These are phyloP conservation scores for Pterocles orientalis DNA, from an alignment of 2,113 vertebrate genomes.

Conservation along the genomic window DNA sequence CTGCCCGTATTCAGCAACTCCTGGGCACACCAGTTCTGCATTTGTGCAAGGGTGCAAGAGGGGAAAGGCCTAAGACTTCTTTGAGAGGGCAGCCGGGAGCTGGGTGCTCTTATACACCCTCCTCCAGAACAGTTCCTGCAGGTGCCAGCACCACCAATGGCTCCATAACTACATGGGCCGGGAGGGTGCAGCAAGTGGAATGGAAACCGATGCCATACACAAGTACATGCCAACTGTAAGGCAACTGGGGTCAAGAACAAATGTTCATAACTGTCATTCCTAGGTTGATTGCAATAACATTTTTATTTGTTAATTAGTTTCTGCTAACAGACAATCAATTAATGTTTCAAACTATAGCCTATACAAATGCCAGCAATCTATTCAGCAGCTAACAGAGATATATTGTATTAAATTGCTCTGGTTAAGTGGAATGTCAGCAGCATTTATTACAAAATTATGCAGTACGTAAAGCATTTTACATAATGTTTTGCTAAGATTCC, in stretches of 20 bases:
- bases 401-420: neutral
- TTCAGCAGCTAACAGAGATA: neutral
- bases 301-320: neutral
- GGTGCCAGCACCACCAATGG: neutral
- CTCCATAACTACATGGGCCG: neutral
- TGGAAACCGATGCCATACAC: neutral
- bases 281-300: neutral
- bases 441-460: neutral
- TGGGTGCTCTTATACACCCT: neutral
- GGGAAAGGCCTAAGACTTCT: neutral
- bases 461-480: neutral
- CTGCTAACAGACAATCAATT: neutral
- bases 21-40: neutral
- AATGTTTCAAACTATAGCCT: neutral
- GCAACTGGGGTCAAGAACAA: neutral
- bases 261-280: neutral
- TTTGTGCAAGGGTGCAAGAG: neutral
- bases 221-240: neutral
- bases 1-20: neutral
- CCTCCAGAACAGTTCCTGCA: neutral
- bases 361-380: neutral
- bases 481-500: neutral
- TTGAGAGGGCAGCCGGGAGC: neutral
- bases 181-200: neutral
- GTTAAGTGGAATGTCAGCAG: neutral